phyloP scores from a whole-genome alignment of 1,140 invertebrate genomes.

The Sitobion miscanthi region DNA sequence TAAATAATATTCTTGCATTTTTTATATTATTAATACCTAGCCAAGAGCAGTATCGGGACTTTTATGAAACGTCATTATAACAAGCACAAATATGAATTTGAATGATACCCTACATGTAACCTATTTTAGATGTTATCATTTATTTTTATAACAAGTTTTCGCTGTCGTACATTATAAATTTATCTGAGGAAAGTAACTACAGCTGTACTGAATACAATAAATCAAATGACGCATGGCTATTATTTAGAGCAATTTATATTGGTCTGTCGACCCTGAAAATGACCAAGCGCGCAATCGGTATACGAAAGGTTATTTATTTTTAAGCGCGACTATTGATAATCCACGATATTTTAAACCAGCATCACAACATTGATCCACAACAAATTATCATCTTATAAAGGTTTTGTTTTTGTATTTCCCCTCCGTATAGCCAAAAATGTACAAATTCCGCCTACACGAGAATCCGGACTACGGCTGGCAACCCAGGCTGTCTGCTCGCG shows the following conservation, averaged over 20 bases:
- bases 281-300: neutral
- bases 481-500: conserved; percentile 80
- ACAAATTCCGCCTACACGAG: conserved; percentile 87
- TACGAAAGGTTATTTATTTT: neutral
- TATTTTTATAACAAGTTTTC: no score
- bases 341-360: neutral
- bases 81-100: no score
- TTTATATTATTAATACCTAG: neutral
- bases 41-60: neutral
- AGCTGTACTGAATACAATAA: neutral
- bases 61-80: neutral
- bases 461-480: conserved; percentile 90
- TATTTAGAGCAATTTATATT: neutral
- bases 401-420: neutral
- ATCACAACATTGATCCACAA: neutral
- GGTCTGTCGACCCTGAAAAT: neutral
- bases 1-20: no score
- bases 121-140: no score
- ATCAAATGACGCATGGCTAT: neutral
- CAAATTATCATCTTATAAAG: neutral
- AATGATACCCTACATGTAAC: no score
- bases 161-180: neutral
- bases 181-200: neutral
- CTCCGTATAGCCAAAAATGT: conserved; percentile 72
- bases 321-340: neutral